phyloP scores from a whole-genome alignment of 2,113 vertebrate genomes.

The Bolborhynchus lineola region DNA sequence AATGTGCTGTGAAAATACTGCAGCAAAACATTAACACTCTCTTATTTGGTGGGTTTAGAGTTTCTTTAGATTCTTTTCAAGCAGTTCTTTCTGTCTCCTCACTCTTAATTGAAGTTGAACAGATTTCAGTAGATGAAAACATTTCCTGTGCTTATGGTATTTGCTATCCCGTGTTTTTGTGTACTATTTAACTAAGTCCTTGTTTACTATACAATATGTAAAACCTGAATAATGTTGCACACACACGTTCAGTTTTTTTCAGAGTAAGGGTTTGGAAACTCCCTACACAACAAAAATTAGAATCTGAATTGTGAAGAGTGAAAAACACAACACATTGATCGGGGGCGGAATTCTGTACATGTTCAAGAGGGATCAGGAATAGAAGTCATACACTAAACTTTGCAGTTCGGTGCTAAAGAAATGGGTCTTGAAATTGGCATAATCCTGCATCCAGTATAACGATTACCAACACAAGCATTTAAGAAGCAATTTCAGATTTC shows the following conservation, averaged over 20 bases:
- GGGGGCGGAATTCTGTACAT: background rate
- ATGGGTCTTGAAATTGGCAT: background rate
- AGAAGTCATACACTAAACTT: background rate
- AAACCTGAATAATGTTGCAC: background rate
- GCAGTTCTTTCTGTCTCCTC: background rate
- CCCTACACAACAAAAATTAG: background rate
- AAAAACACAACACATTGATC: background rate
- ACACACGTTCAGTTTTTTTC: background rate
- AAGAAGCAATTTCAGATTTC: conserved; percentile 3
- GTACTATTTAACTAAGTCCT: background rate
- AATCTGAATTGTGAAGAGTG: background rate
- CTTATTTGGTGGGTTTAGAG: background rate
- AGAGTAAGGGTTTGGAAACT: background rate
- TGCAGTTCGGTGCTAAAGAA: background rate
- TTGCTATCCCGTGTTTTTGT: background rate
- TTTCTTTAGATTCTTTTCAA: background rate
- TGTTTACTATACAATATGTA: background rate
- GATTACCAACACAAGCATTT: background rate
- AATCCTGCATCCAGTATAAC: background rate
- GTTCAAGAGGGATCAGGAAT: background rate
- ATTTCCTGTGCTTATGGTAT: background rate
- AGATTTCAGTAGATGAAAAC: background rate
- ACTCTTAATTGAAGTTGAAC: background rate
- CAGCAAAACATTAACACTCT: background rate
- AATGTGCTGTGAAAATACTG: conserved; percentile 1